Evolutionary conservation across 2,888 invertebrate species (phyloP), one percentile per base, ranked within the genome.

Genomic region (Parnassius orleans): DNA sequence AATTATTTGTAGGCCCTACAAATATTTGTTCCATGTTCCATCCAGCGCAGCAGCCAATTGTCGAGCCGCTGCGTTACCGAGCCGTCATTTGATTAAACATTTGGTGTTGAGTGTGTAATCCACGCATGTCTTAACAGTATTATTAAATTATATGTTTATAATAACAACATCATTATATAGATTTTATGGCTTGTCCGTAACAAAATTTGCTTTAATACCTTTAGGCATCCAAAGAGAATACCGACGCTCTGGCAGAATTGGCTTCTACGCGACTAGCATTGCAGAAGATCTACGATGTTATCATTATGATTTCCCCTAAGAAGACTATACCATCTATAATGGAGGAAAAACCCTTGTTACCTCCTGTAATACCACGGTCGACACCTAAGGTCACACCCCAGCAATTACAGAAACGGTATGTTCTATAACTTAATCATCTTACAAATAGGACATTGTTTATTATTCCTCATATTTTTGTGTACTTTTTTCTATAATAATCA

Each of bases 161-260:
- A 33, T 33, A 33, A 5, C 7, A 33, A 33, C 33, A 33, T 33
- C 33, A 33, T 19, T 19, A 19, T 33, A 33, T 33, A 33, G 33
- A 33, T 3, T 33, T 33, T 33, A 33, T 33, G 7, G 33, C 7
- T 33, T 33, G 14, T 12, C 10, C 10, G n/a, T 14, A 14, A 48
- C 7, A 48, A 48, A 48, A 48, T 48, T 48, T 7, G 5, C n/a
- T 46, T 46, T 46, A 46, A 46, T 12, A 12, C 9, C 58, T 48
- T 14, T 61, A 91, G 90, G 90, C 89, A 2, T 86, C 87, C 52
- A 83, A 84, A 71, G 79, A 82, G 53, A n/a, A 94, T 75, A 93
- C 93, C 0, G 95, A 95, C n/a, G 92, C 93, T 46, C 90, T 94
- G 14, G 90, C 93, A 11, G 91, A 93, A n/a, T 92, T 95, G 69